Evolutionary conservation across 2,113 vertebrate species (phyloP).

Genomic region (Rhinolophus sinicus): DNA sequence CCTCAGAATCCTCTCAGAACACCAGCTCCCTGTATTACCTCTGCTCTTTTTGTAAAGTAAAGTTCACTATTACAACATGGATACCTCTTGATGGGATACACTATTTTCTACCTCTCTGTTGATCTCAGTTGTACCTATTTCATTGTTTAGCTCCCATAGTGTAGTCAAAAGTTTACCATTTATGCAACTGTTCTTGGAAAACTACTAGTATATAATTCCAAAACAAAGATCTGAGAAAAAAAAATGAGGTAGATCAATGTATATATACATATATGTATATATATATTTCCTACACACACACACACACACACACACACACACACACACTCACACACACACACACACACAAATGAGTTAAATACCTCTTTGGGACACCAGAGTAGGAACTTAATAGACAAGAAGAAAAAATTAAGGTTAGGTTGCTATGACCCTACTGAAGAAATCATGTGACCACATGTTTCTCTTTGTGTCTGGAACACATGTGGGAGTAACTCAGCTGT

Average conservation of each 20-base stretch:
- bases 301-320: neutral
- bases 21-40: neutral
- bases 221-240: slow-evolving; percentile 32
- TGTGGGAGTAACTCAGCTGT: neutral
- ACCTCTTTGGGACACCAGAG: neutral
- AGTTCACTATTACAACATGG: neutral
- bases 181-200: slow-evolving; percentile 12
- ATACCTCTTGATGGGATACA: neutral
- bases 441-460: neutral
- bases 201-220: neutral
- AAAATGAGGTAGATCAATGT: neutral
- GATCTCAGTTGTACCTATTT: neutral
- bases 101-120: neutral
- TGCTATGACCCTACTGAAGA: neutral
- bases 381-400: neutral
- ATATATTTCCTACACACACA: neutral
- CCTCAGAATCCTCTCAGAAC: neutral
- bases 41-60: neutral
- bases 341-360: neutral
- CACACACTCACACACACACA: too few relatives aligned
- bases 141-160: neutral
- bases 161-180: slow-evolving; percentile 20
- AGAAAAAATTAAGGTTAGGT: slow-evolving; percentile 31
- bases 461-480: neutral
- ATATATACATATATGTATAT: neutral